Evolutionary conservation across 2,797 vertebrate genomes (phyloP).

Genomic region (Galago senegalensis): DNA sequence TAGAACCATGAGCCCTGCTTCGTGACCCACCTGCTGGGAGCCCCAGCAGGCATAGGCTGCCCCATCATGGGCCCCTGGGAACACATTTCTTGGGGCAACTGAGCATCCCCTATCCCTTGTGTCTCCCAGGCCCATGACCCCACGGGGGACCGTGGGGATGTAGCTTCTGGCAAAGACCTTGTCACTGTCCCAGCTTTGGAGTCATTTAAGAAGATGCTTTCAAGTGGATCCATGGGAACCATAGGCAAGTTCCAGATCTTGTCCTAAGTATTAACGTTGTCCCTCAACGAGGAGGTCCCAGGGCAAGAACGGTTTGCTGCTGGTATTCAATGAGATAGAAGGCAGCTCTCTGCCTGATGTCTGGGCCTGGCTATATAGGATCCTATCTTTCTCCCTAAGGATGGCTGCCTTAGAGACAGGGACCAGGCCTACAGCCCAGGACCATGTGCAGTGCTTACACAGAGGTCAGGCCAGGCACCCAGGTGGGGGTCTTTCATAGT

Average conservation of each 20-base stretch:
- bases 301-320: not conserved
- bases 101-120: not conserved
- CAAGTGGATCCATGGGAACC: not conserved
- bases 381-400: not conserved
- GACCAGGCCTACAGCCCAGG: not conserved
- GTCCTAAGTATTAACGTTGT: not conserved
- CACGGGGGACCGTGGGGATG: not conserved
- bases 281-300: not conserved
- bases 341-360: not conserved
- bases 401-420: not conserved
- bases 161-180: not conserved
- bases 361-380: not conserved
- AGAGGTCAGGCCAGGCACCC: not conserved
- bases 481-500: not conserved
- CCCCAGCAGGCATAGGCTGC: not conserved
- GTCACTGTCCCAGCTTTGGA: not conserved
- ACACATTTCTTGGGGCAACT: not conserved
- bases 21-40: conserved; percentile 25
- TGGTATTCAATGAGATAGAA: not conserved
- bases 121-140: not conserved
- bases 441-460: not conserved
- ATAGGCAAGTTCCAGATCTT: not conserved
- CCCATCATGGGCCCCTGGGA: not conserved
- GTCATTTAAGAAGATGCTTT: not conserved
- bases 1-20: conserved; percentile 35